These are phyloP conservation scores for Zele albiditarsus DNA, from an alignment of 2,888 invertebrate genomes.

Conservation along the genomic window DNA sequence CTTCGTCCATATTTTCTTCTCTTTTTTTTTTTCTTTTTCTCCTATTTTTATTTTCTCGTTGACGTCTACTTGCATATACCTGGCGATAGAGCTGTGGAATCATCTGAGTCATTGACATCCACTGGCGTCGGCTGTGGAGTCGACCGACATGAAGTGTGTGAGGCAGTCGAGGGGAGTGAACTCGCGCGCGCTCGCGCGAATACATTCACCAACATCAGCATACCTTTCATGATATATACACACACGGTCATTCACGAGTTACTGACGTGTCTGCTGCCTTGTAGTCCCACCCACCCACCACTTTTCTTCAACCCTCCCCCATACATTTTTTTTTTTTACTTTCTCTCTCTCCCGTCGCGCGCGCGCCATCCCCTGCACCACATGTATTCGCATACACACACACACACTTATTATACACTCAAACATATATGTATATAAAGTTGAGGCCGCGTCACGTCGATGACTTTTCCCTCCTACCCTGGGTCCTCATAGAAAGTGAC, in stretches of 20 bases:
- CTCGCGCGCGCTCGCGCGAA: constrained; percentile 49
- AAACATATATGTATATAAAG: not conserved
- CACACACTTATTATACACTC: not conserved
- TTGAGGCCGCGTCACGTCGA: constrained; percentile 57
- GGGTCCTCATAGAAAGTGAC: constrained; percentile 45
- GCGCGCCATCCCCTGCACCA: not conserved
- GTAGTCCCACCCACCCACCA: constrained; percentile 31
- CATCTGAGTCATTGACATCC: constrained; percentile 71
- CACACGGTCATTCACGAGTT: constrained; percentile 27
- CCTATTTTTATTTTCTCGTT: not conserved
- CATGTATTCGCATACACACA: not conserved
- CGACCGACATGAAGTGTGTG: constrained; percentile 65
- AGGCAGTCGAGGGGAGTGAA: constrained; percentile 55
- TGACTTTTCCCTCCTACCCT: constrained; percentile 53
- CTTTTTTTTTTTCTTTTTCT: not conserved
- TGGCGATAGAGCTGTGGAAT: constrained; percentile 54
- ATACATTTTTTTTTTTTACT: constrained; percentile 9
- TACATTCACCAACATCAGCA: constrained; percentile 31
- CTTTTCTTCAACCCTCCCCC: constrained; percentile 19
- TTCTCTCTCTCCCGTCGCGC: constrained; percentile 7
- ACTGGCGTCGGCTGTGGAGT: constrained; percentile 58
- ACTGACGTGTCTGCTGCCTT: constrained; percentile 34
- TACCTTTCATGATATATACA: constrained; percentile 14
- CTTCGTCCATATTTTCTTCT: not conserved
- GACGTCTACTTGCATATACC: constrained; percentile 51